Conservation (phyloP, 1,140 invertebrate species). For the Listronotus oregonensis region DNA sequence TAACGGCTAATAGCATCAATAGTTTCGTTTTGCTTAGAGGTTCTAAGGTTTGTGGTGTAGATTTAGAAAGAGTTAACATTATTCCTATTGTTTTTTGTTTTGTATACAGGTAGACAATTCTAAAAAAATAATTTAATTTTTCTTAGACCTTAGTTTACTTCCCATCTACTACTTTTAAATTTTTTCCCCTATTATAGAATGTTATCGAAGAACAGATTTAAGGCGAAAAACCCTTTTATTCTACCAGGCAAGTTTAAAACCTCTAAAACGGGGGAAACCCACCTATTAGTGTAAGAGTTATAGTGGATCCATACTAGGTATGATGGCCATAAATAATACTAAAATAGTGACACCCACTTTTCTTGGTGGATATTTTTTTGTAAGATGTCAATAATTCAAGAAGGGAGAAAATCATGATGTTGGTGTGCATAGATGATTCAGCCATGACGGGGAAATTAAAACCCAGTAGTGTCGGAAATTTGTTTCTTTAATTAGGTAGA, state of each 20-base stretch:
- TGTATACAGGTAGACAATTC: no score
- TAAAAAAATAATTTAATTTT: no score
- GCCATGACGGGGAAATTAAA: constrained; percentile 79
- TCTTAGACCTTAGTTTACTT: no score
- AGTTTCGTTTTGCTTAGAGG: no score
- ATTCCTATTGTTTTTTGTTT: no score
- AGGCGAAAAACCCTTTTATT: constrained; percentile 73
- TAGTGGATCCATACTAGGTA: constrained; percentile 80
- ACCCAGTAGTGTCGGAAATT: constrained; percentile 79
- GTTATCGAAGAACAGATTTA: constrained; percentile 60
- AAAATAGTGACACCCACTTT: constrained; percentile 65
- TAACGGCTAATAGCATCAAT: no score
- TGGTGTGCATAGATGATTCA: constrained; percentile 89
- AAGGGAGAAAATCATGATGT: constrained; percentile 72
- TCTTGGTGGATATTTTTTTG: constrained; percentile 70
- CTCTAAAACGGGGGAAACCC: constrained; percentile 86
- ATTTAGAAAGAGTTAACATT: no score
- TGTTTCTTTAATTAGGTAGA: constrained; percentile 81
- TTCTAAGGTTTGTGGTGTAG: no score
- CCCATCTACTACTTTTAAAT: constrained; percentile 73
- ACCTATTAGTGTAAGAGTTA: constrained; percentile 71
- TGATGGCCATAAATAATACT: constrained; percentile 64
- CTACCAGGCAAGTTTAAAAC: constrained; percentile 73
- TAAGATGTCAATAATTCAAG: constrained; percentile 73
- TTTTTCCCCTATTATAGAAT: constrained; percentile 75